Conservation (phyloP, 2,113 vertebrate genomes). For the Todiramphus saurophagus region DNA sequence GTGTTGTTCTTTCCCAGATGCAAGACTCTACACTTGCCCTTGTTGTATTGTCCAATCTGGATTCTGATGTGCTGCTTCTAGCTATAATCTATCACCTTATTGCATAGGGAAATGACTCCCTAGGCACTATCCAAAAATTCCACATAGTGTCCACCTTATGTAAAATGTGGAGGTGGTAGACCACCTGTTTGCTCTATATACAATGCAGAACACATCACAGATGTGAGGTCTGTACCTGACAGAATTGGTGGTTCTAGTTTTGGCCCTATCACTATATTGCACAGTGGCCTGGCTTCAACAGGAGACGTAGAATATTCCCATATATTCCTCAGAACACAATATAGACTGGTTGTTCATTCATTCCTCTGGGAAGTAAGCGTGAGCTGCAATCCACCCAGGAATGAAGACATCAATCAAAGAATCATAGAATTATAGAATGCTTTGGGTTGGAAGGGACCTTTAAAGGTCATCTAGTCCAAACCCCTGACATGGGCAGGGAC, state of each 20-base stretch:
- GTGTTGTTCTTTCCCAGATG: too few species aligned
- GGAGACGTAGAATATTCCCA: accelerated
- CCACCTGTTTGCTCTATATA: neutral
- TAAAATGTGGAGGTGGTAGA: neutral
- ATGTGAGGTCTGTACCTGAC: neutral
- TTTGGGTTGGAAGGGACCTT: neutral
- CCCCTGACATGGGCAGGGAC: neutral
- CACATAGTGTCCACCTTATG: neutral
- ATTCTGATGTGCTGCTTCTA: neutral
- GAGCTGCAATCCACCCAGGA: neutral
- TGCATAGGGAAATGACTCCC: neutral
- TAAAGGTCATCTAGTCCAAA: neutral
- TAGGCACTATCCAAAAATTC: neutral
- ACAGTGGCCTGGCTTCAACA: neutral
- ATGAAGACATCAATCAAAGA: neutral
- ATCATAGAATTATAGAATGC: neutral
- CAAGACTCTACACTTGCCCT: too few species aligned
- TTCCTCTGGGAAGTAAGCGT: neutral
- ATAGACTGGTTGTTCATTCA: neutral
- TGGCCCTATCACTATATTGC: neutral
- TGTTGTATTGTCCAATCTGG: neutral
- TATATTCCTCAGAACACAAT: neutral
- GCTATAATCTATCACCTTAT: neutral
- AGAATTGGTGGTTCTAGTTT: neutral
- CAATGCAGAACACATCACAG: neutral